These are phyloP conservation scores for Drosophila arawakana DNA, from an alignment of 1,140 invertebrate species.

Conservation along the genomic window DNA sequence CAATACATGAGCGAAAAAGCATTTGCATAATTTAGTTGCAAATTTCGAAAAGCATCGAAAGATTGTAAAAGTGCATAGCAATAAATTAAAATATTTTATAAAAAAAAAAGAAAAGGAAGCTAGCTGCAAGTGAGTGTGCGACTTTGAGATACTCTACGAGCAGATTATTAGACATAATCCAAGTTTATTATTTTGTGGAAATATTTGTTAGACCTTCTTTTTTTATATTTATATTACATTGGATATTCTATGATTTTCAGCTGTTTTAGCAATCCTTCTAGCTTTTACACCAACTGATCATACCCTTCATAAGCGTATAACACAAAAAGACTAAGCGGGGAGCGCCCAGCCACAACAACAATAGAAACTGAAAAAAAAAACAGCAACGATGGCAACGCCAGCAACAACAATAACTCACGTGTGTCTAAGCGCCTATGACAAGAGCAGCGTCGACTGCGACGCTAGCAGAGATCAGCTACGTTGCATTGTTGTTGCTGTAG, in stretches of 20 bases:
- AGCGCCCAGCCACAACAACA: slow-evolving; percentile 45
- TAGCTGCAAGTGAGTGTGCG: too few species aligned
- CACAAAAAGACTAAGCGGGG: slow-evolving; percentile 48
- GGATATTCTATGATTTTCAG: too few species aligned
- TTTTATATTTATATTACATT: too few species aligned
- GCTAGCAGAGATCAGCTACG: slow-evolving; percentile 58
- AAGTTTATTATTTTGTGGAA: too few species aligned
- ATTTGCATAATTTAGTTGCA: slow-evolving; percentile 32
- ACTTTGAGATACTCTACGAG: too few species aligned
- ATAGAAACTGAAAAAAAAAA: slow-evolving; percentile 13
- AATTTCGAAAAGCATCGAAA: slow-evolving; percentile 20
- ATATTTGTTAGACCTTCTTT: too few species aligned
- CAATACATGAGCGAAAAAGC: not conserved
- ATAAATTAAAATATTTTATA: slow-evolving; percentile 28
- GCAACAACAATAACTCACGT: slow-evolving; percentile 63
- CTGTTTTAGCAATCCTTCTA: too few species aligned
- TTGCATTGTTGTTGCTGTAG: slow-evolving; percentile 56
- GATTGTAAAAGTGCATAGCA: slow-evolving; percentile 12
- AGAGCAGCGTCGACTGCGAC: slow-evolving; percentile 19
- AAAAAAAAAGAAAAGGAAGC: slow-evolving; percentile 10
- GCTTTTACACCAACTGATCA: too few species aligned
- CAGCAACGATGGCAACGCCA: slow-evolving; percentile 8
- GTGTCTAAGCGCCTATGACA: slow-evolving; percentile 62
- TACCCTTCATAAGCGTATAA: too few species aligned
- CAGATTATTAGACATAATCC: too few species aligned